Conservation (phyloP, 1,140 invertebrate species). For the Pogonognathellus flavescens region DNA sequence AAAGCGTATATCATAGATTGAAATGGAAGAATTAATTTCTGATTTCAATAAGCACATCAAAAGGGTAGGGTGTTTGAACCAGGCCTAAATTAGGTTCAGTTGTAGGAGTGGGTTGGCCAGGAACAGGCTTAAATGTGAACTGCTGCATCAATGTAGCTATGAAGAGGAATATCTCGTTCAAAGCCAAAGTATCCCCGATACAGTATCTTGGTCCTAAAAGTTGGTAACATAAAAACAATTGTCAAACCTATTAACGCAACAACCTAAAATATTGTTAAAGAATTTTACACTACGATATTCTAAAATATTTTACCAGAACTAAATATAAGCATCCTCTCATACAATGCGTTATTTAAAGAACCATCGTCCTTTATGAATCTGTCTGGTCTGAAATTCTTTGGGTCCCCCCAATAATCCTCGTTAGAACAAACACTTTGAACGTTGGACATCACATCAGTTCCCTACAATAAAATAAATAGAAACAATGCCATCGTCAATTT, state of each 20-base stretch:
- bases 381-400: constrained; percentile 7
- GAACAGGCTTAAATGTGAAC: not conserved
- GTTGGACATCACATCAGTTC: not conserved
- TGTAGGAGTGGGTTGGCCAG: not conserved
- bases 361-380: not conserved
- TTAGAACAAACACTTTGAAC: not conserved
- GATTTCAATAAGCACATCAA: not conserved
- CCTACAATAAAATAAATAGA: not conserved
- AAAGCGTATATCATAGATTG: no score
- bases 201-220: not conserved
- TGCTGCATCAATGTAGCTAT: not conserved
- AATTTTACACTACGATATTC: no score
- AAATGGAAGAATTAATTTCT: not conserved
- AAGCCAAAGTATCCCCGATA: not conserved
- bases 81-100: not conserved
- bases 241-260: no score
- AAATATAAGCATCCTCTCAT: not conserved
- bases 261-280: no score
- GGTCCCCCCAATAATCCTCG: not conserved
- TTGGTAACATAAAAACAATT: no score
- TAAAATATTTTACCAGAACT: no score
- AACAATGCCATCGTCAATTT: no score
- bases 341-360: not conserved
- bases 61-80: not conserved
- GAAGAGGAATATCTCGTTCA: constrained; percentile 1